Conservation (phyloP, 2,113 vertebrate genomes). For the Paradoxurus hermaphroditus region DNA sequence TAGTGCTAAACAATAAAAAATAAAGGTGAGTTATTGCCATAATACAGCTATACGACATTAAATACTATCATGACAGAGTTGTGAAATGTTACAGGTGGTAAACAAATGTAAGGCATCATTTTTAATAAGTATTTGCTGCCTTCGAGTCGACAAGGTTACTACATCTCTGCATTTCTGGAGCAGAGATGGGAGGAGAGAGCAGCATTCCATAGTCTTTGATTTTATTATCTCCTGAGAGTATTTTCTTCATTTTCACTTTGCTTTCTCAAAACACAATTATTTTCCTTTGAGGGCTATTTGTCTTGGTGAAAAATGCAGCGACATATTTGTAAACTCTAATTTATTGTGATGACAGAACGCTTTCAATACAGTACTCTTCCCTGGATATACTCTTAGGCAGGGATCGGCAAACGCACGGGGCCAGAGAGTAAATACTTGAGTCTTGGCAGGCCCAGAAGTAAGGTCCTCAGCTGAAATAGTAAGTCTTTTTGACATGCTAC, state of each 20-base stretch:
- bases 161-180: background rate
- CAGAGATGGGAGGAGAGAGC: background rate
- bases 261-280: background rate
- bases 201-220: background rate
- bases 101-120: background rate
- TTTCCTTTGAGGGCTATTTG: background rate
- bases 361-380: background rate
- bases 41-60: background rate
- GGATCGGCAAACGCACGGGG: background rate
- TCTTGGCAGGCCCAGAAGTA: background rate
- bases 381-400: background rate
- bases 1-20: conserved; percentile 52
- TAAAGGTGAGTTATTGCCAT: conserved; percentile 3
- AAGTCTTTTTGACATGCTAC: background rate
- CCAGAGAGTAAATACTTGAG: background rate
- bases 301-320: background rate
- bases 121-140: background rate
- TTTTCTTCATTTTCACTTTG: background rate
- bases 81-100: conserved; percentile 31
- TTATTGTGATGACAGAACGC: background rate
- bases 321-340: background rate
- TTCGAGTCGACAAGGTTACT: background rate
- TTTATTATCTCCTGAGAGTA: background rate
- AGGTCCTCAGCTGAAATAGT: background rate
- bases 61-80: background rate